Conservation (phyloP, 2,797 vertebrate species). For the Spinus pinus region DNA sequence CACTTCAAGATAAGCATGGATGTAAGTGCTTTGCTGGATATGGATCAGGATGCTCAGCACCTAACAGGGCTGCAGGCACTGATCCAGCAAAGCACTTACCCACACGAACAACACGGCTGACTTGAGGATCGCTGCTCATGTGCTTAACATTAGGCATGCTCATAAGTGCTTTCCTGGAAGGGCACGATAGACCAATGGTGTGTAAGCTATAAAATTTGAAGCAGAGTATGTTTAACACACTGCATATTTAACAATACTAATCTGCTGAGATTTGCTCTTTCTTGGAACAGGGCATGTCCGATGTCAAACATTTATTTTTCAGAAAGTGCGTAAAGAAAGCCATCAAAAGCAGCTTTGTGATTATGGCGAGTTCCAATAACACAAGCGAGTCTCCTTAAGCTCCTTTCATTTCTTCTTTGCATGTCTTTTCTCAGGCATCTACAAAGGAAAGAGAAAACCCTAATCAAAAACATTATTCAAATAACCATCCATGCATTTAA, state of each 20-base stretch:
- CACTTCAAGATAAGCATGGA: conserved; percentile 53
- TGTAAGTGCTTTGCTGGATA: conserved; percentile 55
- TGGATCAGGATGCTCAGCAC: conserved; percentile 64
- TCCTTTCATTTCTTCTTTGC: conserved; percentile 56
- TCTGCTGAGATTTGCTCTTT: conserved; percentile 60
- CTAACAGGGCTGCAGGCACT: conserved; percentile 43
- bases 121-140: conserved; percentile 47
- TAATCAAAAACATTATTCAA: background rate
- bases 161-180: conserved; percentile 64
- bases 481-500: background rate
- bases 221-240: conserved; percentile 36
- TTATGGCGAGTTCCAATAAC: conserved; percentile 24
- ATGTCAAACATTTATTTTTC: conserved; percentile 42
- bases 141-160: conserved; percentile 62
- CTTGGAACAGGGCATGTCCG: conserved; percentile 18
- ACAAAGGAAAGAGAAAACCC: conserved; percentile 56
- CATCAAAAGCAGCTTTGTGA: conserved; percentile 37
- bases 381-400: background rate
- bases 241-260: conserved; percentile 40
- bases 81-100: conserved; percentile 62
- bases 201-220: conserved; percentile 56
- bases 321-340: conserved; percentile 9
- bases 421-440: conserved; percentile 58
- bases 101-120: background rate
- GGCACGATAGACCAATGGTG: conserved; percentile 37